Percentiles rank a stretch among this genome's conserved stretches.
Conservation (phyloP, 2,113 vertebrate genomes). For the Ctenodactylus gundi region DNA sequence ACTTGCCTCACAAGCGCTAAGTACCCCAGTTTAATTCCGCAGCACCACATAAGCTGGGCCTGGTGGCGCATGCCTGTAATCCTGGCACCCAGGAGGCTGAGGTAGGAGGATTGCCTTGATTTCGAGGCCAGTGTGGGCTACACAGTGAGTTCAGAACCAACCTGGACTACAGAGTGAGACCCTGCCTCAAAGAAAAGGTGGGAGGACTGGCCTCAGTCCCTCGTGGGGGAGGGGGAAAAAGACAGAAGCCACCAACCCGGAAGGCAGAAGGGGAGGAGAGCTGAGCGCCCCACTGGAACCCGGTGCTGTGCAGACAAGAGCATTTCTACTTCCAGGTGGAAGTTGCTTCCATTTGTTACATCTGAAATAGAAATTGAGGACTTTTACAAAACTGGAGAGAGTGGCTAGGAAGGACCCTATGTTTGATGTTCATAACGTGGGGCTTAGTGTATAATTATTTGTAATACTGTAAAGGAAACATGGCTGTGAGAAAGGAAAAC, state of each 20-base stretch:
- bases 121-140: too few relatives aligned
- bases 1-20: too few relatives aligned
- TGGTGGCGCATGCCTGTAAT: too few relatives aligned
- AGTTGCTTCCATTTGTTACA: conserved; percentile 28
- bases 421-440: background rate
- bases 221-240: too few relatives aligned
- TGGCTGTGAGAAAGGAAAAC: background rate
- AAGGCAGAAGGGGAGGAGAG: background rate
- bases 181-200: background rate
- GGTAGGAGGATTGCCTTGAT: too few relatives aligned
- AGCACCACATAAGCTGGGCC: too few relatives aligned
- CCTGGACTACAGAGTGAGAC: background rate
- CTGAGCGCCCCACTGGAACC: background rate
- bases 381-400: background rate
- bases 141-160: too few relatives aligned
- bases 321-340: background rate
- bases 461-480: background rate
- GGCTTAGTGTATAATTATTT: background rate
- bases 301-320: background rate
- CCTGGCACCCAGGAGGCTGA: too few relatives aligned
- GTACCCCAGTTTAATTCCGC: too few relatives aligned
- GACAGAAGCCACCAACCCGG: too few relatives aligned
- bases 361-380: conserved; percentile 16
- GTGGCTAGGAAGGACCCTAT: background rate
- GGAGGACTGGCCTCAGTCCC: too few relatives aligned